Conservation (phyloP, 2,888 invertebrate genomes). For the Oscheius onirici region DNA sequence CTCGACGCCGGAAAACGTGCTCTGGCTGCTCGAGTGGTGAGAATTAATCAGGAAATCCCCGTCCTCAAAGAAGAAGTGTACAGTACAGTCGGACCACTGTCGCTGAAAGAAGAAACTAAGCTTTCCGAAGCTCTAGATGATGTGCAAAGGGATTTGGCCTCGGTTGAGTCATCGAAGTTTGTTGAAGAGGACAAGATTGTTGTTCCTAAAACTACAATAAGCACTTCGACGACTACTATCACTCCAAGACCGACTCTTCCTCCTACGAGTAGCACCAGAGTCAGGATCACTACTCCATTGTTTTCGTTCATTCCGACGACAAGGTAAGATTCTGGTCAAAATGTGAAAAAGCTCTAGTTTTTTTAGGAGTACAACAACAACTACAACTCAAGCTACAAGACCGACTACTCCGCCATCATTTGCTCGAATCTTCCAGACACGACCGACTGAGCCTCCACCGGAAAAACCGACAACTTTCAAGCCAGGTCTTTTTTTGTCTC, state of each 20-base stretch:
- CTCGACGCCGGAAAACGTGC: constrained; percentile 16
- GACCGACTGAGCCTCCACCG: constrained; percentile 21
- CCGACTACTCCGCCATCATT: constrained; percentile 21
- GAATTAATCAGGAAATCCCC: neutral
- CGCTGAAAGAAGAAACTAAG: neutral
- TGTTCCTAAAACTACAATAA: neutral
- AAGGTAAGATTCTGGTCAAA: neutral
- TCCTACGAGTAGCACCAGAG: neutral
- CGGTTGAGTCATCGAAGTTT: neutral
- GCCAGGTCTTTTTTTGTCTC: too few species aligned
- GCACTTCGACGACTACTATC: neutral
- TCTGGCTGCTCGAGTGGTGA: constrained; percentile 10
- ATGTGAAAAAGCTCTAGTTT: too few species aligned
- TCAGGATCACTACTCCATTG: neutral
- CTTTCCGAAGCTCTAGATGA: neutral
- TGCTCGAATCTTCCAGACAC: constrained; percentile 20
- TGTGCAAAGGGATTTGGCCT: constrained; percentile 11
- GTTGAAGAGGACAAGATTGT: constrained; percentile 10
- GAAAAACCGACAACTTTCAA: constrained; percentile 28
- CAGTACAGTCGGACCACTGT: constrained; percentile 13
- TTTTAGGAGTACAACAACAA: neutral
- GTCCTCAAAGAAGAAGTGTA: neutral
- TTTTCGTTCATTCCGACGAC: neutral
- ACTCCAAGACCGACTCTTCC: neutral
- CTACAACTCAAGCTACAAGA: neutral